These are phyloP conservation scores for Typhlichthys eigenmanni DNA, from an alignment of 2,797 vertebrate genomes.

Conservation along the genomic window DNA sequence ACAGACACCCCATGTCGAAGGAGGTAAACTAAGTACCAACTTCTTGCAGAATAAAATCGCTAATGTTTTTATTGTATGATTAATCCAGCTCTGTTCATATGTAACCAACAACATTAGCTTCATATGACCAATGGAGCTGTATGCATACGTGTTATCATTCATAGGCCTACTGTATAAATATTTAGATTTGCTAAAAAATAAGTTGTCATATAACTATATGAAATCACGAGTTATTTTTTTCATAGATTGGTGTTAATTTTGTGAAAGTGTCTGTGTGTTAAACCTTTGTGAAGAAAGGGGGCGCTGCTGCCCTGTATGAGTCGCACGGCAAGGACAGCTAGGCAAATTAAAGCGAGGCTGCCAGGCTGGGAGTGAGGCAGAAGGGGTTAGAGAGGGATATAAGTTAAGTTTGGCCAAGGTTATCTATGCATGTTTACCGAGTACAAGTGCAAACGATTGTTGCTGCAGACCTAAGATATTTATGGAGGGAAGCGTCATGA, in stretches of 20 bases:
- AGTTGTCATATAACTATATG: background rate
- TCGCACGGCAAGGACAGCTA: constrained; percentile 32
- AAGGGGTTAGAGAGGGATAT: constrained; percentile 42
- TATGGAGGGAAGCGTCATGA: background rate
- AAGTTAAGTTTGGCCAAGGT: constrained; percentile 17
- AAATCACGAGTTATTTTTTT: no score
- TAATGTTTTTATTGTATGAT: no score
- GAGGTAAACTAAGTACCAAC: constrained; percentile 19
- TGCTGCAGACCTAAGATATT: background rate
- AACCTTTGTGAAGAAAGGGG: constrained; percentile 8
- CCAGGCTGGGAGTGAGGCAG: constrained; percentile 39
- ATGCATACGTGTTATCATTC: background rate
- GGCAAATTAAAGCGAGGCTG: constrained; percentile 17
- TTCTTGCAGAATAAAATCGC: background rate
- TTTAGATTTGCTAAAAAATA: background rate
- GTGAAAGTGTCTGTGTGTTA: background rate
- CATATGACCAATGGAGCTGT: background rate
- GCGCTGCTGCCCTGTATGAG: constrained; percentile 60
- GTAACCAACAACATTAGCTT: no score
- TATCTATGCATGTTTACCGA: constrained; percentile 28
- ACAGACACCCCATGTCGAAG: constrained; percentile 57
- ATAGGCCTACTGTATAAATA: background rate
- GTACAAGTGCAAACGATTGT: constrained; percentile 9
- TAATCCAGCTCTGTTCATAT: no score
- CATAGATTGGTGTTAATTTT: no score